phyloP scores from a whole-genome alignment of 2,113 vertebrate genomes.

The Helogale parvula region DNA sequence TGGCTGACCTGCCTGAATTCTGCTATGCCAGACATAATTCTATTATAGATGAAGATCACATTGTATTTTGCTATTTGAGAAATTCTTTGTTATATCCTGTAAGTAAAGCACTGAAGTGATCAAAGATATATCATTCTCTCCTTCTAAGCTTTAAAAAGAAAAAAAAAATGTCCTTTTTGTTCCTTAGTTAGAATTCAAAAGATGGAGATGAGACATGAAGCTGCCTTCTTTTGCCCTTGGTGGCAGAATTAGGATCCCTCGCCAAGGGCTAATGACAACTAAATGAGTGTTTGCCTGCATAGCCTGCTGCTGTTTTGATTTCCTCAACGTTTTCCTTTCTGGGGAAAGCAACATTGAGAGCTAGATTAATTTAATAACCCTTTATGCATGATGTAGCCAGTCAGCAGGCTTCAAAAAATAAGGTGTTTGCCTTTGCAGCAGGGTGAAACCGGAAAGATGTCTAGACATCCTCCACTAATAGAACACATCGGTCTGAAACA shows the following conservation, averaged over 20 bases:
- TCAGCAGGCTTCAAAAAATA: not conserved
- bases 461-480: not conserved
- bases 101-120: not conserved
- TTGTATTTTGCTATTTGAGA: constrained; percentile 28
- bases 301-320: constrained; percentile 48
- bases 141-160: not conserved
- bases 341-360: not conserved
- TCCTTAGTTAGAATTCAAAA: constrained; percentile 27
- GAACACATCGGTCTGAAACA: not conserved
- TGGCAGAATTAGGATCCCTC: not conserved
- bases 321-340: constrained; percentile 35
- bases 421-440: not conserved
- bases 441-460: not conserved
- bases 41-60: not conserved
- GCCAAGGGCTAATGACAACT: not conserved
- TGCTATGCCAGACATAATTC: not conserved
- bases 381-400: not conserved
- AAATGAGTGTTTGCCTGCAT: not conserved
- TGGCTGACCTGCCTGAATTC: not conserved
- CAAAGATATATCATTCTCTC: not conserved
- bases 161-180: not conserved
- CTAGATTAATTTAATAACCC: not conserved
- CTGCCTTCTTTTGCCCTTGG: not conserved
- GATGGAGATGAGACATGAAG: not conserved
- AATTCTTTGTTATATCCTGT: not conserved